These are phyloP conservation scores for Thera obeliscata DNA, from an alignment of 2,888 invertebrate species.

Conservation along the genomic window DNA sequence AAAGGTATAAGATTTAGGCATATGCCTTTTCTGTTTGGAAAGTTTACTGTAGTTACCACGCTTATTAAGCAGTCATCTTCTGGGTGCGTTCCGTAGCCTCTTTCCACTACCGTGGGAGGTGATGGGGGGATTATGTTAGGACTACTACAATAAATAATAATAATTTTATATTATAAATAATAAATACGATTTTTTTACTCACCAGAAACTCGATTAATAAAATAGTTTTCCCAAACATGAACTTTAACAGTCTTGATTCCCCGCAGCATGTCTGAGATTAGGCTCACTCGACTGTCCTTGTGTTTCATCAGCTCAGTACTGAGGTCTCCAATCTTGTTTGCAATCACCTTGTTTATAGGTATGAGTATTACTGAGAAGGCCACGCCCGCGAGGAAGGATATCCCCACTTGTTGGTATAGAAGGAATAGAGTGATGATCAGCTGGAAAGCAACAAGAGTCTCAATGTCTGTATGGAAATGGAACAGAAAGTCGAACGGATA, in stretches of 20 bases:
- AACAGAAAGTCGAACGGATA: too few species aligned
- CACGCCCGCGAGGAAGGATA: slow-evolving; percentile 96
- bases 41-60: too few species aligned
- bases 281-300: slow-evolving; percentile 95
- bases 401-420: slow-evolving; percentile 94
- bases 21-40: too few species aligned
- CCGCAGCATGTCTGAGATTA: slow-evolving; percentile 93
- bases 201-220: slow-evolving; percentile 89
- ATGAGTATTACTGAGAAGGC: slow-evolving; percentile 93
- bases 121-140: too few species aligned
- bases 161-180: too few species aligned
- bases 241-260: slow-evolving; percentile 96
- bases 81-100: too few species aligned
- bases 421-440: slow-evolving; percentile 92
- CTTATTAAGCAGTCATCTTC: too few species aligned
- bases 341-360: slow-evolving; percentile 95
- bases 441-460: slow-evolving; percentile 71
- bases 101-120: too few species aligned
- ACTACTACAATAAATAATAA: too few species aligned
- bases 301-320: slow-evolving; percentile 95
- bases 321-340: slow-evolving; percentile 93
- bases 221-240: slow-evolving; percentile 97
- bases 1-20: too few species aligned
- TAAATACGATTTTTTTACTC: slow-evolving; percentile 39
- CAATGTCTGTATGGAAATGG: background rate